Base-by-base conservation (phyloP, 2,888 invertebrate genomes). In the Campaea margaritaria region DNA sequence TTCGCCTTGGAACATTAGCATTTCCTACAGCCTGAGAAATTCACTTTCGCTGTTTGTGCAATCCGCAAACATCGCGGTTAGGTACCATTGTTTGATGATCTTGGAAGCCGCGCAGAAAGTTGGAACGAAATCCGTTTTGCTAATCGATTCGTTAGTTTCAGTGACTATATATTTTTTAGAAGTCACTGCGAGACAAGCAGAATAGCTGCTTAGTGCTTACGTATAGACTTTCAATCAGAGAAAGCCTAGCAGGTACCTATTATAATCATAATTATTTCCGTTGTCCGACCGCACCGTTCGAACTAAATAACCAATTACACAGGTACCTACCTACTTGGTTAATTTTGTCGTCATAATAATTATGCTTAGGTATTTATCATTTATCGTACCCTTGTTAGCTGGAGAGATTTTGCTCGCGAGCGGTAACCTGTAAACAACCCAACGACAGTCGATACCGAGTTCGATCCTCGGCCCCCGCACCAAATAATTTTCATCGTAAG, bases 21-120 rank as follows among this genome's bases (percentile, higher is more conserved):
- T 87, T 89, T 88, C 88, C 87, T 83, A 79, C 79, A 72, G 74
- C 66, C 56, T 79, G 83, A 85, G 89, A 90, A 89, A 88, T 85
- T 79, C 79, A 87, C 90, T 91, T 91, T 91, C 90, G 87, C 87
- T 83, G 68, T 77, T 79, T 70, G 74, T 75, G 75, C 70, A 72
- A 72, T 70, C 70, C 70, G 67, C 64, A 67, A 69, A 64, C 55
- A 63, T 67, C 67, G 64, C 43, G 16, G 51, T 60, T 53, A n/a
- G n/a, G n/a, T n/a, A 67, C 62, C 62, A 67, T 63, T 68, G 57
- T 64, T 67, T 67, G 64, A 55, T 67, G 45, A 67, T 65, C 64
- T 61, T 10, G 62, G 52, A 53, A 43, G 61, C 55, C 50, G 47
- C 58, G 41, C 48, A 50, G 61, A 63, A 65, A 59, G 49, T 57